These are phyloP conservation scores for Cebidichthys violaceus DNA, from an alignment of 2,113 vertebrate species.

Conservation along the genomic window DNA sequence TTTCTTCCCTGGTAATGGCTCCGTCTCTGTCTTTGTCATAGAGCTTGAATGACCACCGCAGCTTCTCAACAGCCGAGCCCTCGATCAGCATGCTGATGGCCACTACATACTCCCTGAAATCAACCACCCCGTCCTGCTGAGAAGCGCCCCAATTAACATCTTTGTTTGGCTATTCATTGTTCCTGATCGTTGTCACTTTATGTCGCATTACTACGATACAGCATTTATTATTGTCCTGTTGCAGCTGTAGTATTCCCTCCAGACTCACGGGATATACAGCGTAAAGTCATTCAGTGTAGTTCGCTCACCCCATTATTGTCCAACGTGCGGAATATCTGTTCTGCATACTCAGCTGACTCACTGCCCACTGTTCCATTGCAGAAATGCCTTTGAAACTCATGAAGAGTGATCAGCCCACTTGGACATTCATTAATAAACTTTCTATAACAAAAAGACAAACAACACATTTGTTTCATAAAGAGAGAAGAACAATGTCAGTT, in stretches of 20 bases:
- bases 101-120: slow-evolving; percentile 81
- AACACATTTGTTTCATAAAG: not conserved
- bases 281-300: not conserved
- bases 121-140: slow-evolving; percentile 72
- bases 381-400: slow-evolving; percentile 82
- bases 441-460: slow-evolving; percentile 56
- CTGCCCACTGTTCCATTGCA: slow-evolving; percentile 76
- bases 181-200: not conserved
- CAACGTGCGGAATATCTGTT: slow-evolving; percentile 79
- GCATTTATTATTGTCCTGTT: not conserved
- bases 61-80: slow-evolving; percentile 78
- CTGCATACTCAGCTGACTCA: slow-evolving; percentile 70
- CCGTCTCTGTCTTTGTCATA: slow-evolving; percentile 80
- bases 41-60: slow-evolving; percentile 82
- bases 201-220: not conserved
- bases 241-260: too few species aligned
- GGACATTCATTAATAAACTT: slow-evolving; percentile 81
- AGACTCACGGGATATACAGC: not conserved
- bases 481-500: not conserved
- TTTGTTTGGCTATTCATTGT: not conserved
- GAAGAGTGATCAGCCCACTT: slow-evolving; percentile 78
- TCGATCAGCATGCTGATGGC: slow-evolving; percentile 77
- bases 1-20: slow-evolving; percentile 74
- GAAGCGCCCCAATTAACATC: not conserved
- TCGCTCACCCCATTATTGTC: slow-evolving; percentile 76